Evolutionary conservation across 2,888 invertebrate genomes (phyloP), one percentile per base, ranked within the genome.

Genomic region (Steromphala cineraria): DNA sequence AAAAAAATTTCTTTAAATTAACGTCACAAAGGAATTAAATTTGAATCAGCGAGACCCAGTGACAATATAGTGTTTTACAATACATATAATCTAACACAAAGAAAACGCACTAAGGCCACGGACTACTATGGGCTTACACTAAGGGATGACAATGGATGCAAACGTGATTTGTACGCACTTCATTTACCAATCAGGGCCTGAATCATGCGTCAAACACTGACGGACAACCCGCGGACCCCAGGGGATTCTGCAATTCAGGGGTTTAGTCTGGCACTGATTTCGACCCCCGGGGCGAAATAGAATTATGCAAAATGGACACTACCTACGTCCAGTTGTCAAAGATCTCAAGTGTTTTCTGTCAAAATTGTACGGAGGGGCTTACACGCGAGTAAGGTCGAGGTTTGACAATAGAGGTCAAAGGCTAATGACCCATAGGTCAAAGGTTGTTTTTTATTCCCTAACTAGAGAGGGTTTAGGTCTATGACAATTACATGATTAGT

Each of bases 161-260:
- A 62, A 62, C 62, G 62, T 24, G 62, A 62, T 62, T 62, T 62
- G 62, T 62, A 62, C 62, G 28, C 62, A 62, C 62, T 62, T 62
- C 62, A 62, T 62, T 62, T 62, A 62, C 62, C 62, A 62, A 62
- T 62, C 24, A 62, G 21, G 28, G 62, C 13, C 21, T 62, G 62
- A 62, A 62, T 62, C 62, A 62, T 62, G 62, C 62, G 28, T 7
- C 19, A 28, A 62, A 62, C 62, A 62, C 62, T 62, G 28, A 62
- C 24, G 24, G 62, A 62, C 62, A 62, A 62, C 62, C 28, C 62
- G 28, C 15, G 21, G 62, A 28, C 24, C 62, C 62, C 15, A 8
- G 24, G 62, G 62, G 62, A 62, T 62, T 62, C 28, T 15, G 15
- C 62, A 62, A 62, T 62, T 62, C 62, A 28, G 62, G 62, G 62